A percentile compares a stretch with the other conserved stretches of the same genome.
Evolutionary conservation across 92 coral and sea anemone genomes (phyloP).

Genomic region (Umimayanthus kanabou): DNA sequence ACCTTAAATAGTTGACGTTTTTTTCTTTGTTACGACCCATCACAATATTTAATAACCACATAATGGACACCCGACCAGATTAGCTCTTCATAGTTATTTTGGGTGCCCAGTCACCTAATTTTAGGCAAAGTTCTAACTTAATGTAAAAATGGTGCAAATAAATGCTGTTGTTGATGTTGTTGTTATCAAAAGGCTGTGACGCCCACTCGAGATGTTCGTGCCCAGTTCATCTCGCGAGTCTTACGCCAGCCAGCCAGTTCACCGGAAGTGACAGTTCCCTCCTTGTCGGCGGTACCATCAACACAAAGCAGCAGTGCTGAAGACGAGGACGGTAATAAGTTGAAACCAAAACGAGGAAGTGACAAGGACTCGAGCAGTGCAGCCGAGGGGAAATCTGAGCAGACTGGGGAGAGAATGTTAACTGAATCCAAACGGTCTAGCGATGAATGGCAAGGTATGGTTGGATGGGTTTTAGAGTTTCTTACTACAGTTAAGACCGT

Average conservation of each 20-base stretch:
- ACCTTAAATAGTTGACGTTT: too few relatives aligned
- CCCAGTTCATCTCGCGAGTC: conserved; percentile 92
- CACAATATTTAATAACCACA: too few relatives aligned
- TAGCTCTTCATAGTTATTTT: too few relatives aligned
- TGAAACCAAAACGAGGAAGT: conserved; percentile 40
- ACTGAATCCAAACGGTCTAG: conserved; percentile 20
- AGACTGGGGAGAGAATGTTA: conserved; percentile 32
- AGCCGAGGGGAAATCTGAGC: conserved; percentile 49
- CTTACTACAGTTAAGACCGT: too few relatives aligned
- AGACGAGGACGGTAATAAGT: conserved; percentile 56
- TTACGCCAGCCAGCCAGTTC: conserved; percentile 61
- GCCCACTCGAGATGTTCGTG: conserved; percentile 86
- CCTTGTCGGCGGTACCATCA: neutral
- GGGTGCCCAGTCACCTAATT: too few relatives aligned
- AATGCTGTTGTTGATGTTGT: too few relatives aligned
- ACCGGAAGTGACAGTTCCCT: conserved; percentile 35
- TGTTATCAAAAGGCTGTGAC: conserved; percentile 55
- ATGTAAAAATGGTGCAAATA: too few relatives aligned
- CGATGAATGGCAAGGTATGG: conserved; percentile 47
- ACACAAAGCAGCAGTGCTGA: conserved; percentile 76
- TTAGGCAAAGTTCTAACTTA: too few relatives aligned
- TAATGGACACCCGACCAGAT: too few relatives aligned
- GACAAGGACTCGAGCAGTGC: conserved; percentile 63
- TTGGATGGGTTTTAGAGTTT: too few relatives aligned
- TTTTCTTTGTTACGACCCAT: too few relatives aligned